A percentile compares a stretch with the other conserved stretches of the same genome.
Evolutionary conservation across 2,113 vertebrate genomes (phyloP).

Genomic region (Oxyruncus cristatus): DNA sequence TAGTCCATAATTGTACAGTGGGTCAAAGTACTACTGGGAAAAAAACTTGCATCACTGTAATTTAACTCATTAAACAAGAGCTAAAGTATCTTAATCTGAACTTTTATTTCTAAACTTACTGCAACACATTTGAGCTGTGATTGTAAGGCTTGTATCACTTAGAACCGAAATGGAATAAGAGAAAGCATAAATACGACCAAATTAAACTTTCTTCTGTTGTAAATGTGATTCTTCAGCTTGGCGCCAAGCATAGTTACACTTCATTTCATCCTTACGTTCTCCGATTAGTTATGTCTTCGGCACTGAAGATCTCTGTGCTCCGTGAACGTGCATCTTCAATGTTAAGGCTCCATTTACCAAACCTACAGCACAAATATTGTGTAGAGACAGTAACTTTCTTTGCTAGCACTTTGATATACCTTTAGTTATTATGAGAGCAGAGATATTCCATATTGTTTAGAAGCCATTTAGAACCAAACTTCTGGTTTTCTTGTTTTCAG

Average conservation of each 20-base stretch:
- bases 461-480: background rate
- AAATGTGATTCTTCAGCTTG: background rate
- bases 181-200: background rate
- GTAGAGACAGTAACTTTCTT: background rate
- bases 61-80: background rate
- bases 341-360: background rate
- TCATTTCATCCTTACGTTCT: background rate
- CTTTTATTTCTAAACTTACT: background rate
- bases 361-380: background rate
- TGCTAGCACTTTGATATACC: background rate
- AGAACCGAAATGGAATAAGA: background rate
- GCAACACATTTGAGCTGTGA: background rate
- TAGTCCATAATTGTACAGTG: background rate
- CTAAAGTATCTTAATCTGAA: background rate
- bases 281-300: background rate
- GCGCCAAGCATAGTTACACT: background rate
- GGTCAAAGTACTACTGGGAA: background rate
- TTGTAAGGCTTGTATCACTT: background rate
- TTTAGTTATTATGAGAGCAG: background rate
- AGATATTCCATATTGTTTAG: background rate
- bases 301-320: background rate
- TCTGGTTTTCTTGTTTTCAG: conserved; percentile 66
- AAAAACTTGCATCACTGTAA: background rate
- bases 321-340: background rate
- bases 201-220: background rate